Base-by-base conservation (phyloP, 2,888 invertebrate genomes). In the Erebia palarica region DNA sequence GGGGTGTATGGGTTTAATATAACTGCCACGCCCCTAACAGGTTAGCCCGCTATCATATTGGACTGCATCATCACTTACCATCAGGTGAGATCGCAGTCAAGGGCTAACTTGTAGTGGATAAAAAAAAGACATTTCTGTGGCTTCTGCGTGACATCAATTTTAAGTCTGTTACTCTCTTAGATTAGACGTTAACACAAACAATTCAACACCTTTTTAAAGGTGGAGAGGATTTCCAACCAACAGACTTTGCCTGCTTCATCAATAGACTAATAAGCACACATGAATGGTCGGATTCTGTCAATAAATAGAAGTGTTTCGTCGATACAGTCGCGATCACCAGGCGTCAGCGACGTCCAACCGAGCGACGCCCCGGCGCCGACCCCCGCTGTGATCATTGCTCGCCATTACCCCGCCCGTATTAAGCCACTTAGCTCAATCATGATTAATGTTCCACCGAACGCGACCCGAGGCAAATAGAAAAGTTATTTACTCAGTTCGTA, bases 381-480 rank as follows among this genome's bases (percentile, higher is more conserved):
- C 91, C 91, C 93, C 87, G 84, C 83, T 86, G 86, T 87, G 91
- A 90, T 91, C 92, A 92, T 91, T 88, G 91, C 91, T 86, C 85
- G 88, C 88, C 90, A 91, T 92, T 91, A 92, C 90, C 89, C 92
- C 88, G 86, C 89, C 88, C 87, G 90, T 93, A 93, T 93, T 93
- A 90, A 93, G 92, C 93, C 94, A 94, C 94, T 93, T 92, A 93
- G 93, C 89, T 93, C 92, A 91, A 92, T 93, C 93, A 93, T 94
- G 94, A 94, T 94, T 94, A 93, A 93, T 93, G 93, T 90, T 92
- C 87, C 87, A 89, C 89, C 89, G 90, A 90, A 91, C 87, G 86
- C 89, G 87, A 88, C 84, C 87, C 87, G 84, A 77, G 82, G 90
- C 89, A 91, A 92, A 92, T 92, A 93, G 91, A 92, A 92, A 92